Percentiles rank a stretch among this genome's conserved stretches.
Conservation (phyloP, 2,888 invertebrate species). For the Apomyelois bistriatella region DNA sequence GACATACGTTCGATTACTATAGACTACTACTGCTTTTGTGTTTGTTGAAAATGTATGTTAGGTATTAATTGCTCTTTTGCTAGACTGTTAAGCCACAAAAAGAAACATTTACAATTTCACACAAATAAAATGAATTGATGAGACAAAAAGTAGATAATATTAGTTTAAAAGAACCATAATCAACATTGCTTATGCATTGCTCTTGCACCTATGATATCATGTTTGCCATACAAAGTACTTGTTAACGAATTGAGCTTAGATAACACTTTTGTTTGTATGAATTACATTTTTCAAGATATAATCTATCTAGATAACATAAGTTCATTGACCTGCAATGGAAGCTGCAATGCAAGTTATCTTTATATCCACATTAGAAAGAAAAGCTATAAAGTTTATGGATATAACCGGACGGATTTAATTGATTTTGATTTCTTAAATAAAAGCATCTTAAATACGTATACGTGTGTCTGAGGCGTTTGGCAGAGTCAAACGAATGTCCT, state of each 20-base stretch:
- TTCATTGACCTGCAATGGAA: conserved; percentile 47
- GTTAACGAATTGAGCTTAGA: conserved; percentile 20
- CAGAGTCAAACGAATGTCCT: no score
- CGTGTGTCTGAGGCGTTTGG: no score
- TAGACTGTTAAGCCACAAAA: no score
- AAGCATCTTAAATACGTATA: no score
- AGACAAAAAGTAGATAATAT: no score
- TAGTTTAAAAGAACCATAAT: no score
- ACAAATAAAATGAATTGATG: no score
- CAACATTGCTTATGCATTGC: neutral
- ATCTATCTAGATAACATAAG: conserved; percentile 43
- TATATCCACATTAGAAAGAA: conserved; percentile 47
- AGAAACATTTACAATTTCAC: no score
- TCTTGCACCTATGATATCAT: neutral
- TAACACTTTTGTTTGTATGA: conserved; percentile 17
- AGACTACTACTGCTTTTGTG: no score
- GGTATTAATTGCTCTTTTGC: no score
- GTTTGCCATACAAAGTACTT: neutral
- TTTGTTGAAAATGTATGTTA: no score
- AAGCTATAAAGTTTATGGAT: conserved; percentile 35
- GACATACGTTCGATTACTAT: no score
- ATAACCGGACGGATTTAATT: neutral
- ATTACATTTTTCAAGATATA: neutral
- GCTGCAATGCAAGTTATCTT: conserved; percentile 30
- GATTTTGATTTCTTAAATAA: neutral